phyloP scores from a whole-genome alignment of 1,140 invertebrate species.

The Adoxophyes honmai region DNA sequence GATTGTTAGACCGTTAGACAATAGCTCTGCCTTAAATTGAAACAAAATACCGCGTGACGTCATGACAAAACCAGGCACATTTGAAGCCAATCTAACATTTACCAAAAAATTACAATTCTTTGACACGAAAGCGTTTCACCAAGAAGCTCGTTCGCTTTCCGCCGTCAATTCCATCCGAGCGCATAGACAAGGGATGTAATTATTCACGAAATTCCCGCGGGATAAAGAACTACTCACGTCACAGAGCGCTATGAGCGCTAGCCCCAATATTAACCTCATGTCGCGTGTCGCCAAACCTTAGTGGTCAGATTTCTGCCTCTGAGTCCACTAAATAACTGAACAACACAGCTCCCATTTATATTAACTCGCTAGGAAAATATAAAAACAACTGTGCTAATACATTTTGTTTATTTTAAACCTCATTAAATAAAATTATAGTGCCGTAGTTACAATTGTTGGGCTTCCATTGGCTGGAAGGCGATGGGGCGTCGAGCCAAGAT shows the following conservation, averaged over 20 bases:
- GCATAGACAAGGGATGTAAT: no score
- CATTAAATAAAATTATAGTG: neutral
- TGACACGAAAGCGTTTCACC: no score
- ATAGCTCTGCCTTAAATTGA: no score
- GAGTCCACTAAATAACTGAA: conserved; percentile 2
- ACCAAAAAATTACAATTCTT: no score
- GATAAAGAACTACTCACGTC: neutral
- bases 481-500: neutral
- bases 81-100: no score
- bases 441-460: neutral
- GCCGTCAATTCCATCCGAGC: no score
- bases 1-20: no score
- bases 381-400: neutral
- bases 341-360: neutral
- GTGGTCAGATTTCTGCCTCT: conserved; percentile 15
- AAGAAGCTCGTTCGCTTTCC: no score
- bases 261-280: conserved; percentile 6
- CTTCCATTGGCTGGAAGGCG: neutral
- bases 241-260: neutral
- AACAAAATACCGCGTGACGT: no score
- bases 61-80: no score
- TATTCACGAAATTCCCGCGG: no score
- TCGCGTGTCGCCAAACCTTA: neutral
- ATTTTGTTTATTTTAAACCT: neutral
- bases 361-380: neutral